These are phyloP conservation scores for Perdita meconis DNA, from an alignment of 2,888 invertebrate species.

Conservation along the genomic window DNA sequence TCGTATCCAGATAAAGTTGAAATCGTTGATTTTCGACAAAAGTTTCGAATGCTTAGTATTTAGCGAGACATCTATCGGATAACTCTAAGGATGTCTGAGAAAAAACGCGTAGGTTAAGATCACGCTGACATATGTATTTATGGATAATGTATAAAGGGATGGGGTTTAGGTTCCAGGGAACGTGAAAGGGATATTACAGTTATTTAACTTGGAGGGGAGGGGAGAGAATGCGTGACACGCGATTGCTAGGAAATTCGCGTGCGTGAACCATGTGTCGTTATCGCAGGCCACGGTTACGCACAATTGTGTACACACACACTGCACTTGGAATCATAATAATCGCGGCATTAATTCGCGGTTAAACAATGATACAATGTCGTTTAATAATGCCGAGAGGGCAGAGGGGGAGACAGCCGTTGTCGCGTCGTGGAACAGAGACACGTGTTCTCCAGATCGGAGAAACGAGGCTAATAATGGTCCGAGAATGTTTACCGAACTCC, in stretches of 20 bases:
- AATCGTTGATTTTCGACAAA: too few relatives aligned
- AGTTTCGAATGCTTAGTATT: too few relatives aligned
- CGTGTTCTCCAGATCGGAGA: neutral
- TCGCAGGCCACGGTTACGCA: neutral
- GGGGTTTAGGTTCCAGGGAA: too few relatives aligned
- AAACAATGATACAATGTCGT: neutral
- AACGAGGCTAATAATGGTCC: neutral
- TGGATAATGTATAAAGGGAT: too few relatives aligned
- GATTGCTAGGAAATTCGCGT: slow-evolving; percentile 8
- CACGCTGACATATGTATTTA: too few relatives aligned
- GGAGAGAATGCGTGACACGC: neutral
- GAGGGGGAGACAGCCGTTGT: too few relatives aligned
- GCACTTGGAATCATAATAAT: neutral
- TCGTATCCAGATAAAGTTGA: too few relatives aligned
- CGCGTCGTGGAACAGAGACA: neutral
- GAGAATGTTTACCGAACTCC: neutral
- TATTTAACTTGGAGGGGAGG: slow-evolving; percentile 6
- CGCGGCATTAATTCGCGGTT: slow-evolving; percentile 1
- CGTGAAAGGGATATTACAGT: too few relatives aligned
- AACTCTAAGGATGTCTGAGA: too few relatives aligned
- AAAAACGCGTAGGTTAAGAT: too few relatives aligned
- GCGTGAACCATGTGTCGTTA: slow-evolving; percentile 5
- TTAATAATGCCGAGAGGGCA: neutral
- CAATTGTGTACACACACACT: neutral
- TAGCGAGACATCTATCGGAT: too few relatives aligned